Conservation (phyloP, 1,140 invertebrate genomes). For the Heterodera carotae region DNA sequence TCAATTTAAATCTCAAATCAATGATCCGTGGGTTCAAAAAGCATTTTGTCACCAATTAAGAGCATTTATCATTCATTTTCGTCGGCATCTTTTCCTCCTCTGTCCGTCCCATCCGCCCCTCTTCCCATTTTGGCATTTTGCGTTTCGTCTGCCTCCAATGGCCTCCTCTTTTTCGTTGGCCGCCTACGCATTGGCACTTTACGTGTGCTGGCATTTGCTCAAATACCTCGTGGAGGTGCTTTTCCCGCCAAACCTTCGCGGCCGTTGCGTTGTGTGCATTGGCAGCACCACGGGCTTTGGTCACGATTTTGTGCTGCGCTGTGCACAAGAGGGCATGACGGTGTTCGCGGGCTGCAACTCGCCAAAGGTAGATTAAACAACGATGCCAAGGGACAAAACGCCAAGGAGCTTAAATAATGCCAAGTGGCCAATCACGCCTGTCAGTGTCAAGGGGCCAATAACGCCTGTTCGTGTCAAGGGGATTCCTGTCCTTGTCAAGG, state of each 20-base stretch:
- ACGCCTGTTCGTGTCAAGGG: too few species aligned
- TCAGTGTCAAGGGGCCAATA: too few species aligned
- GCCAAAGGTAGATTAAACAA: constrained; percentile 7
- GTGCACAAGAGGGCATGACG: constrained; percentile 23
- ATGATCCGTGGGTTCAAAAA: too few species aligned
- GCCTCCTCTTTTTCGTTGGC: constrained; percentile 3
- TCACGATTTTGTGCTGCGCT: constrained; percentile 22
- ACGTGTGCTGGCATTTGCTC: background rate
- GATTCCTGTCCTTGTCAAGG: too few species aligned
- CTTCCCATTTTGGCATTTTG: background rate
- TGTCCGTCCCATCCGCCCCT: too few species aligned
- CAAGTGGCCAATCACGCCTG: too few species aligned
- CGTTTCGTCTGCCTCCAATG: background rate
- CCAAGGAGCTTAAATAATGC: background rate
- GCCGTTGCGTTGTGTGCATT: constrained; percentile 14
- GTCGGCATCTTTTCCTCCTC: too few species aligned
- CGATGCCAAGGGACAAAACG: background rate
- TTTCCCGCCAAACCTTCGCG: constrained; percentile 19
- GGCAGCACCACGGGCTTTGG: constrained; percentile 28
- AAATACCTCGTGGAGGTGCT: constrained; percentile 9
- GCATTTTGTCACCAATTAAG: too few species aligned
- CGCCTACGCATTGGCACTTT: background rate
- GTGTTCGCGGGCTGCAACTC: constrained; percentile 29
- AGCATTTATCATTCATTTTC: too few species aligned
- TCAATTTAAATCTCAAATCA: too few species aligned